Conservation (phyloP, 2,797 vertebrate species). For the Rhabdomys pumilio region DNA sequence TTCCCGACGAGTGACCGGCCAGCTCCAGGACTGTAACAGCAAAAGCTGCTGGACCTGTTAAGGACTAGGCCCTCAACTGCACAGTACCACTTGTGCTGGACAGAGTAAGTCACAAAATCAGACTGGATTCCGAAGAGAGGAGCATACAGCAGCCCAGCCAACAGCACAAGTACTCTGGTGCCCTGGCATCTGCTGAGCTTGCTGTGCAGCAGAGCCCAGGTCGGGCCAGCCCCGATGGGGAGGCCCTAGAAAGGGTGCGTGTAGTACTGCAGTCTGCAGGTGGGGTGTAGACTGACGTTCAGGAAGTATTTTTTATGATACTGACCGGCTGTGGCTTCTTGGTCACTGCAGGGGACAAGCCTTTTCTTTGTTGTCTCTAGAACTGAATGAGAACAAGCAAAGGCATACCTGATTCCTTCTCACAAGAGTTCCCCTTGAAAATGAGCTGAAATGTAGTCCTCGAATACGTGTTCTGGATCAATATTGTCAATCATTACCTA, state of each 20-base stretch:
- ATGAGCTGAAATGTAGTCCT: neutral
- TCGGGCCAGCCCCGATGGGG: neutral
- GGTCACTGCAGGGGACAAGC: neutral
- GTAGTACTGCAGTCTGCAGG: neutral
- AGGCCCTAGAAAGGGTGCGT: neutral
- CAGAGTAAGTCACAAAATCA: slow-evolving; percentile 26
- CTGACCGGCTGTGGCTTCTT: neutral
- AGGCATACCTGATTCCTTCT: neutral
- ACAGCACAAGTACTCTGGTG: neutral
- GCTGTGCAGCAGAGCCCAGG: neutral
- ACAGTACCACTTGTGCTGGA: neutral
- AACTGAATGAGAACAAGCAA: neutral
- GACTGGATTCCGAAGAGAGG: neutral
- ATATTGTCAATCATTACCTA: slow-evolving; percentile 33
- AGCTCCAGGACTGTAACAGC: neutral
- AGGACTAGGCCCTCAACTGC: neutral
- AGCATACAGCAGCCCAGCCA: neutral
- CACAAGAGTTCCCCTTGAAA: slow-evolving; percentile 20
- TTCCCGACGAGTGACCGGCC: neutral
- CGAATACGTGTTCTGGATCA: neutral
- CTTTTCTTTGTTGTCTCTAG: neutral
- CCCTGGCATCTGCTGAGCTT: neutral
- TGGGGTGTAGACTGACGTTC: neutral
- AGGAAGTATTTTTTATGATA: neutral
- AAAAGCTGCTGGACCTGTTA: neutral